Percentiles rank a stretch among this genome's conserved stretches.
Conservation (phyloP, 2,888 invertebrate genomes). For the Mythimna albipuncta region DNA sequence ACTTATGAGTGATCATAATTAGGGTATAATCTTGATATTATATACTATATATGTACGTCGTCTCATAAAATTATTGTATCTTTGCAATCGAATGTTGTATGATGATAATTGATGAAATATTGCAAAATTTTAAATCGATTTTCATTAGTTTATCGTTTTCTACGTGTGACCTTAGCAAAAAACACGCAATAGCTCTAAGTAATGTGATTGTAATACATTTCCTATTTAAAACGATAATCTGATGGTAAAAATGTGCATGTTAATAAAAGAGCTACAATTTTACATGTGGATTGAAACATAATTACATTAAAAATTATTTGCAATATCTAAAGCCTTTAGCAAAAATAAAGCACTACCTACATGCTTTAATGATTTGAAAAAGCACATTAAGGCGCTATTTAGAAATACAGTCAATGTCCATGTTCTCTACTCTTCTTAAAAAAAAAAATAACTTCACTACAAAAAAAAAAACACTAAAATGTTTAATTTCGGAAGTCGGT, state of each 20-base stretch:
- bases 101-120: constrained; percentile 11
- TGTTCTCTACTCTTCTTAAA: too few relatives aligned
- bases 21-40: constrained; percentile 7
- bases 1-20: background rate
- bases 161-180: background rate
- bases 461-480: too few relatives aligned
- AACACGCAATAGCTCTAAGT: background rate
- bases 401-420: too few relatives aligned
- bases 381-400: too few relatives aligned
- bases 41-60: background rate
- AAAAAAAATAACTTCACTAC: too few relatives aligned
- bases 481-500: too few relatives aligned
- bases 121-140: background rate
- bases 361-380: too few relatives aligned
- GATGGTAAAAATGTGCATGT: background rate
- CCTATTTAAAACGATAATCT: background rate
- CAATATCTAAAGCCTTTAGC: too few relatives aligned
- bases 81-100: background rate
- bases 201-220: constrained; percentile 4
- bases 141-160: background rate
- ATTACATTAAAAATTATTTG: too few relatives aligned
- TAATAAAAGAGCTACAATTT: background rate
- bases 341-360: too few relatives aligned
- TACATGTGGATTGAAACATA: background rate
- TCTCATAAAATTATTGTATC: background rate